Conservation (phyloP, 2,113 vertebrate genomes). For the Todiramphus saurophagus region DNA sequence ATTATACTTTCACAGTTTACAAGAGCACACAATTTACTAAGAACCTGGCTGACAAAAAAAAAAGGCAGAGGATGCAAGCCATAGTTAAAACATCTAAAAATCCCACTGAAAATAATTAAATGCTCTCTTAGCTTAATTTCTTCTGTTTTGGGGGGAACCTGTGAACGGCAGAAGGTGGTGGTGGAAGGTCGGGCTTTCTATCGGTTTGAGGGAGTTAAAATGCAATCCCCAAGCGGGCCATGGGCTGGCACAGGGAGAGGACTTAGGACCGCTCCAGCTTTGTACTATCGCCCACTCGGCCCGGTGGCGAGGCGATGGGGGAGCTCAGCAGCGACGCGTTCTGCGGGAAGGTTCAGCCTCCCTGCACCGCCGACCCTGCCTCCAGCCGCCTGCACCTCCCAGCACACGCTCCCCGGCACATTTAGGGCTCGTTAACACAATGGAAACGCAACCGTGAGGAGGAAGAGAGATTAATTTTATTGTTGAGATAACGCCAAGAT, state of each 20-base stretch:
- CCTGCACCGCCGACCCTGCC: fast-evolving
- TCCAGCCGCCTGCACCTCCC: neutral
- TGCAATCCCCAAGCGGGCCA: fast-evolving
- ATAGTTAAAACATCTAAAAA: fast-evolving
- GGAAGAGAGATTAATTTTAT: neutral
- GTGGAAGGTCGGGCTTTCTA: fast-evolving
- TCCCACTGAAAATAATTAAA: fast-evolving
- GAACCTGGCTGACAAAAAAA: neutral
- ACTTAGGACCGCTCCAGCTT: neutral
- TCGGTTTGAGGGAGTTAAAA: neutral
- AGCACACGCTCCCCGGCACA: neutral
- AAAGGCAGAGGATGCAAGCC: fast-evolving
- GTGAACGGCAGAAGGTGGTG: fast-evolving
- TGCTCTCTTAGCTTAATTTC: fast-evolving
- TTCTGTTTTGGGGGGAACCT: fast-evolving
- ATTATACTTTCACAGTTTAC: neutral
- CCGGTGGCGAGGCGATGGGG: fast-evolving
- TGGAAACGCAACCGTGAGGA: neutral
- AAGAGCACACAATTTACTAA: neutral
- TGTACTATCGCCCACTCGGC: fast-evolving
- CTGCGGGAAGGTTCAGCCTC: fast-evolving
- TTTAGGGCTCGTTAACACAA: neutral
- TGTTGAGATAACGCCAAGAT: neutral
- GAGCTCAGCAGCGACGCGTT: fast-evolving
- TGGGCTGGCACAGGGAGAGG: fast-evolving